Evolutionary conservation across 2,888 invertebrate genomes (phyloP).

Genomic region (Andrena minutula): DNA sequence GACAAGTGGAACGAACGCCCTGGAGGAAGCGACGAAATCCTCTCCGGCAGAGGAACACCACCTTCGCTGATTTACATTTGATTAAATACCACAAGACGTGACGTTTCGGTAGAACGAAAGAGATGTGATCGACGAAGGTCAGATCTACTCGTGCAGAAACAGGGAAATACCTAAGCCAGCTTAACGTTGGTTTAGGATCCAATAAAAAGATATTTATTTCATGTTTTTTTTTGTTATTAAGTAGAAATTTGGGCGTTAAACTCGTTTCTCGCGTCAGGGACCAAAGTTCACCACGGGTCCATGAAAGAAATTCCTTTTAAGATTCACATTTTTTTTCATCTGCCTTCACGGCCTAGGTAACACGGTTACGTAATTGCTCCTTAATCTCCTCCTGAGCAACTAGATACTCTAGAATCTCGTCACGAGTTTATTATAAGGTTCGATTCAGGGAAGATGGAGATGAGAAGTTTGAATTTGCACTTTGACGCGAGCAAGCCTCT

Average conservation of each 20-base stretch:
- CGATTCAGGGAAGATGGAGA: too few relatives aligned
- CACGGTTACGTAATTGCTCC: slow-evolving; percentile 22
- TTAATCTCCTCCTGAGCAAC: background rate
- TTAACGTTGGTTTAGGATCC: too few relatives aligned
- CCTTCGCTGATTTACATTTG: background rate
- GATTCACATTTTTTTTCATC: slow-evolving; percentile 9
- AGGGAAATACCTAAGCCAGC: background rate
- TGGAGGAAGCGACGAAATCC: background rate
- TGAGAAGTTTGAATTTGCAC: too few relatives aligned
- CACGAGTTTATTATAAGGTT: slow-evolving; percentile 3
- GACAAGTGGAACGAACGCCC: background rate
- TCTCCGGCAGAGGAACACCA: background rate
- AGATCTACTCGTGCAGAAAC: background rate
- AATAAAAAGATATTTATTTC: too few relatives aligned
- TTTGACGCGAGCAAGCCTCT: too few relatives aligned
- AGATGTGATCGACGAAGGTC: background rate
- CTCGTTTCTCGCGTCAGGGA: too few relatives aligned
- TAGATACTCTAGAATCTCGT: slow-evolving; percentile 11
- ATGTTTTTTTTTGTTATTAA: too few relatives aligned
- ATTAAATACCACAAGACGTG: background rate
- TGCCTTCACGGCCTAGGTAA: slow-evolving; percentile 37
- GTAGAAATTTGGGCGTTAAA: too few relatives aligned
- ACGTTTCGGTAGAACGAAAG: background rate
- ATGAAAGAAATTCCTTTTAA: background rate
- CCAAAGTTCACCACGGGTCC: slow-evolving; percentile 22